Evolutionary conservation across 2,797 vertebrate genomes (phyloP).

Genomic region (Pristis pectinata): DNA sequence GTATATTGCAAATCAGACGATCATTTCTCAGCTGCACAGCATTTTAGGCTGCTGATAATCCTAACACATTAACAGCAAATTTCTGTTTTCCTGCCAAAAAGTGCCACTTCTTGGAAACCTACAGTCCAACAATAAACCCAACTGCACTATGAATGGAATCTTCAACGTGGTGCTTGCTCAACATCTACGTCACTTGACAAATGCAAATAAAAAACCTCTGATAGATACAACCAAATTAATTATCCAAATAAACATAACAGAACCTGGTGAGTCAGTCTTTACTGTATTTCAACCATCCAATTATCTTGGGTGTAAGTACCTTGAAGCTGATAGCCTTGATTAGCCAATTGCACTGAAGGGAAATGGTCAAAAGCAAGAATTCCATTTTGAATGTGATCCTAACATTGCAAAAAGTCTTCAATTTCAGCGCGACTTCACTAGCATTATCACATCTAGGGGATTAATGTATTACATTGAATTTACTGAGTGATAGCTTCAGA

Average conservation of each 20-base stretch:
- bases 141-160: background rate
- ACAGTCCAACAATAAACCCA: background rate
- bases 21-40: background rate
- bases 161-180: background rate
- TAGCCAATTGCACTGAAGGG: background rate
- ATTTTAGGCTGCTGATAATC: background rate
- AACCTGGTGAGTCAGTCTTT: background rate
- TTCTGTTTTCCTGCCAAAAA: background rate
- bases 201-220: background rate
- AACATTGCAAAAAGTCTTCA: background rate
- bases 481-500: background rate
- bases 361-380: background rate
- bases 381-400: background rate
- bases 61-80: background rate
- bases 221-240: background rate
- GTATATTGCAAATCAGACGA: background rate
- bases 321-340: background rate
- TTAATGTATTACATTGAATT: background rate
- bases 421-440: background rate
- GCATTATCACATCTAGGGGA: background rate
- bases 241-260: too few relatives aligned
- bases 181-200: background rate
- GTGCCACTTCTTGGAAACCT: background rate
- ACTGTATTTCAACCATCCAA: background rate
- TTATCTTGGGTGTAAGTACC: background rate